Conservation (phyloP, 2,113 vertebrate species). For the Lepus europaeus region DNA sequence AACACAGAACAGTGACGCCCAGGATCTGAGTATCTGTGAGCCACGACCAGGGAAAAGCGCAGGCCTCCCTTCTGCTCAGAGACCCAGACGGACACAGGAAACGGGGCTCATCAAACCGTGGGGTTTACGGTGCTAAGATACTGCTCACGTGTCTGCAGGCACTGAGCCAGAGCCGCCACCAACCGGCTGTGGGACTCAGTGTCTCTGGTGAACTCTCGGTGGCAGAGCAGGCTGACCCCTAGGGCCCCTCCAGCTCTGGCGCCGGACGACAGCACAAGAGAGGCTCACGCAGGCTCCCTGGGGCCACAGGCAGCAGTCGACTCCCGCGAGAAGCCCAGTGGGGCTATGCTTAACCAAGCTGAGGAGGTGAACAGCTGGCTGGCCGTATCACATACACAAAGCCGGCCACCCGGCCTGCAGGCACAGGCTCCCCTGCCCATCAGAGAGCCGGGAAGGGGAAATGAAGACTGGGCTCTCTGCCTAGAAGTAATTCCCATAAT, state of each 20-base stretch:
- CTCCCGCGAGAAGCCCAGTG: too few species aligned
- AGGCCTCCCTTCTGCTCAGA: background rate
- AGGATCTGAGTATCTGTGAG: background rate
- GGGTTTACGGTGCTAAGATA: background rate
- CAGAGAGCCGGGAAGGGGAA: background rate
- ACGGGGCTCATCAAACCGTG: background rate
- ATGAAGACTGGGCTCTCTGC: constrained; percentile 39
- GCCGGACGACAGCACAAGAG: too few species aligned
- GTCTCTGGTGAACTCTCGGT: background rate
- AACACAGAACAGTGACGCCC: background rate
- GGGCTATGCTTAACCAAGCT: background rate
- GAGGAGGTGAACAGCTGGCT: background rate
- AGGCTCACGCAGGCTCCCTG: background rate
- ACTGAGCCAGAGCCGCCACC: background rate
- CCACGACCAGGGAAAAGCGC: background rate
- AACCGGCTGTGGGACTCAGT: background rate
- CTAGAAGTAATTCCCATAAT: constrained; percentile 53
- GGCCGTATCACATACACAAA: background rate
- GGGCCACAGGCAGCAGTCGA: background rate
- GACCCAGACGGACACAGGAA: background rate
- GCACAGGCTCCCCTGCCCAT: background rate
- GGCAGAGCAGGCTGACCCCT: background rate
- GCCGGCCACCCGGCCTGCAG: background rate
- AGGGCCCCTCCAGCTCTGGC: background rate
- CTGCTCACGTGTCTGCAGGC: background rate